Evolutionary conservation across 2,113 vertebrate species (phyloP).

Genomic region (Grantiella picta): DNA sequence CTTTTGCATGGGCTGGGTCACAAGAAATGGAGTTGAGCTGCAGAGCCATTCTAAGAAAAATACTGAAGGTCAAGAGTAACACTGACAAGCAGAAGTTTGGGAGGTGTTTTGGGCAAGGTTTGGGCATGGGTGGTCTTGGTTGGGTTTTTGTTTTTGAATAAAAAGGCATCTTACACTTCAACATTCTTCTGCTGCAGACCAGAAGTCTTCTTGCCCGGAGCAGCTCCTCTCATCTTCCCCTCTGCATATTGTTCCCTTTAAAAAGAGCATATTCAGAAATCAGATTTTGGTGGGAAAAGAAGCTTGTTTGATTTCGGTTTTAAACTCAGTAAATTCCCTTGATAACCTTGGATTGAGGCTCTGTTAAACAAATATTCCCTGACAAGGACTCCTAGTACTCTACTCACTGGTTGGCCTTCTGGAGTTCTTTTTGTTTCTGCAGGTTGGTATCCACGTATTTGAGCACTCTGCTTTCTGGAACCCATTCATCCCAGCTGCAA

Average conservation of each 20-base stretch:
- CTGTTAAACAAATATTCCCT: not conserved
- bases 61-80: not conserved
- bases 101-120: not conserved
- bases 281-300: not conserved
- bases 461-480: slow-evolving; percentile 98
- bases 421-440: slow-evolving; percentile 99
- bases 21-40: not conserved
- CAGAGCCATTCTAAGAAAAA: not conserved
- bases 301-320: not conserved
- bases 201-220: slow-evolving; percentile 97
- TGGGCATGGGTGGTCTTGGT: not conserved
- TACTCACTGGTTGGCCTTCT: slow-evolving; percentile 98
- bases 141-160: not conserved
- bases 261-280: not conserved
- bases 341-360: not conserved
- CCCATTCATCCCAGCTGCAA: slow-evolving; percentile 99
- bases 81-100: not conserved
- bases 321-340: not conserved
- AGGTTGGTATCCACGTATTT: slow-evolving; percentile 99
- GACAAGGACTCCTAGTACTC: not conserved
- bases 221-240: slow-evolving; percentile 98
- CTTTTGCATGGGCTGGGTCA: not conserved
- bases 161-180: slow-evolving; percentile 87
- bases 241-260: slow-evolving; percentile 98
- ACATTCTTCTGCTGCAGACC: slow-evolving; percentile 95